Conservation (phyloP, 2,888 invertebrate species). For the Exephanes ischioxanthus region DNA sequence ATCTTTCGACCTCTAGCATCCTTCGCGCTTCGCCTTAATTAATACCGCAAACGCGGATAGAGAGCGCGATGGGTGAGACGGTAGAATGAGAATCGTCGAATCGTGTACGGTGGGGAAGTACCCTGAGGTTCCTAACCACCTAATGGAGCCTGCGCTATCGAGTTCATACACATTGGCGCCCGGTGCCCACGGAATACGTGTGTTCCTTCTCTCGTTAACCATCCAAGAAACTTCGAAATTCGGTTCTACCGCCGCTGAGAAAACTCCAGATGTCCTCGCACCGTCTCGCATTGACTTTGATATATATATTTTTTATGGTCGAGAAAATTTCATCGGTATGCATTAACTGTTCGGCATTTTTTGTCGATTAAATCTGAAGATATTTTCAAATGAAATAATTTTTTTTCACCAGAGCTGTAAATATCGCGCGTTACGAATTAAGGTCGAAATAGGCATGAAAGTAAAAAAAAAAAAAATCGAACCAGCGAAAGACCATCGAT, state of each 20-base stretch:
- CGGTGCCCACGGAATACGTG: constrained; percentile 3
- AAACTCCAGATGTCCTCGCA: not conserved
- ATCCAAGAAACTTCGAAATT: not conserved
- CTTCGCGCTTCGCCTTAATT: constrained; percentile 77
- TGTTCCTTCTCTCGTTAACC: not conserved
- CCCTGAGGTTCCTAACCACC: constrained; percentile 71
- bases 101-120: constrained; percentile 51
- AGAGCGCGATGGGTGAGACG: constrained; percentile 36
- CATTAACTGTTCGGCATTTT: not conserved
- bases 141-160: constrained; percentile 75
- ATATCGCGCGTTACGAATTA: too few relatives aligned
- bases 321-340: not conserved
- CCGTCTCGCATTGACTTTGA: not conserved
- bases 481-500: constrained; percentile 8
- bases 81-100: constrained; percentile 56
- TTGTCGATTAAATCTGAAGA: not conserved
- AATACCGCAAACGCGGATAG: constrained; percentile 74
- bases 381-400: too few relatives aligned
- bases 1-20: constrained; percentile 44
- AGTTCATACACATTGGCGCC: constrained; percentile 71
- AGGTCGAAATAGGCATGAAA: not conserved
- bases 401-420: too few relatives aligned
- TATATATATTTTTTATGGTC: not conserved
- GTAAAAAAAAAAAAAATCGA: not conserved
- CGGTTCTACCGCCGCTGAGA: not conserved